Evolutionary conservation across 2,113 vertebrate species (phyloP).

Genomic region (Anarrhichthys ocellatus): DNA sequence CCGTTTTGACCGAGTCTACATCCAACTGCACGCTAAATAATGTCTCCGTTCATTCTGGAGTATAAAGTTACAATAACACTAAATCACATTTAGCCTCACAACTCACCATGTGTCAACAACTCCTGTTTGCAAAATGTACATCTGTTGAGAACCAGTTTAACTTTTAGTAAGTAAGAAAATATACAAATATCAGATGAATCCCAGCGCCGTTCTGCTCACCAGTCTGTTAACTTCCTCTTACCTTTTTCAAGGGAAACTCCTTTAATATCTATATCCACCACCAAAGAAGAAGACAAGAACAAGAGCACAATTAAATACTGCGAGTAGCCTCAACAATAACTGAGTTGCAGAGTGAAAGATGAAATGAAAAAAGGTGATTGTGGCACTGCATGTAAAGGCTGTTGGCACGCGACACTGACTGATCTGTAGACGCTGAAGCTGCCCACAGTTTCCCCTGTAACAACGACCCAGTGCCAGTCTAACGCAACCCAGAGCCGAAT

Average conservation of each 20-base stretch:
- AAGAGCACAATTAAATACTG: not conserved
- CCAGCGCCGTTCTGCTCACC: not conserved
- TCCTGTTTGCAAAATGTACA: not conserved
- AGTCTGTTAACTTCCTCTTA: conserved; percentile 29
- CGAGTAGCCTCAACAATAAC: not conserved
- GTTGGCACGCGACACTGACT: conserved; percentile 80
- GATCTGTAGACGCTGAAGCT: conserved; percentile 52
- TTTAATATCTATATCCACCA: not conserved
- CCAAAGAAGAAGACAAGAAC: not conserved
- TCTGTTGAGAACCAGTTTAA: no score
- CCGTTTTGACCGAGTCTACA: not conserved
- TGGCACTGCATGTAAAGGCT: conserved; percentile 37
- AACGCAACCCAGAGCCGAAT: conserved; percentile 65
- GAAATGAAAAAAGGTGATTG: conserved; percentile 42
- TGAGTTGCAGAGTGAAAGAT: not conserved
- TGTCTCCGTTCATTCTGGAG: not conserved
- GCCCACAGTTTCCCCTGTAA: conserved; percentile 60
- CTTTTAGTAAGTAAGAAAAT: not conserved
- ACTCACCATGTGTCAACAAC: not conserved
- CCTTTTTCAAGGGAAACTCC: conserved; percentile 12
- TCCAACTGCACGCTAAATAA: not conserved
- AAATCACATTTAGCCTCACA: not conserved
- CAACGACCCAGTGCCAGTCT: conserved; percentile 60
- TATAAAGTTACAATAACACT: not conserved
- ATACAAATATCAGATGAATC: not conserved